Evolutionary conservation across 2,888 invertebrate genomes (phyloP).

Genomic region (Rhingia rostrata): DNA sequence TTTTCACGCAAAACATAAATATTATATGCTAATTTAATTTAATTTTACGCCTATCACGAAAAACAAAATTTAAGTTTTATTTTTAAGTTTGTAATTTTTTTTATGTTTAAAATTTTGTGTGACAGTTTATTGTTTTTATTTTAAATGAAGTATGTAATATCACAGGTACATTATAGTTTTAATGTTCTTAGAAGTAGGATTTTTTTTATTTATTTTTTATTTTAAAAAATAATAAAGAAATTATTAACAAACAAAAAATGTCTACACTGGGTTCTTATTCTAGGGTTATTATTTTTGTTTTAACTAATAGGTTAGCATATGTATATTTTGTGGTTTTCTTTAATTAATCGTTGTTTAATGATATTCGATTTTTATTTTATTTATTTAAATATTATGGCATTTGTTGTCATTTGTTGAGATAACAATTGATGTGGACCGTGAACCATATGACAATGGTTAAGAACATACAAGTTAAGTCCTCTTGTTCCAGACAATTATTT

Average conservation of each 20-base stretch:
- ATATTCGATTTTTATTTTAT: conserved; percentile 61
- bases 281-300: conserved; percentile 64
- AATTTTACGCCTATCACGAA: conserved; percentile 50
- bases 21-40: conserved; percentile 37
- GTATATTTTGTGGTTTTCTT: conserved; percentile 18
- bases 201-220: conserved; percentile 27
- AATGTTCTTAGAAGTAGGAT: conserved; percentile 76
- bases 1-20: conserved; percentile 44
- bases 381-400: conserved; percentile 37
- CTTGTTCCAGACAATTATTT: conserved; percentile 27
- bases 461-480: background rate
- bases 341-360: conserved; percentile 68
- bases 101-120: conserved; percentile 28
- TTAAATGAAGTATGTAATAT: conserved; percentile 80
- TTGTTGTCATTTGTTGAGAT: conserved; percentile 9
- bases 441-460: background rate
- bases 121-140: conserved; percentile 63
- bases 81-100: conserved; percentile 25
- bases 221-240: conserved; percentile 27
- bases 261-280: conserved; percentile 76
- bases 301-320: conserved; percentile 48
- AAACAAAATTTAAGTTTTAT: conserved; percentile 31
- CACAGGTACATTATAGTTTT: conserved; percentile 82
- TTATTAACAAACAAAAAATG: conserved; percentile 51
- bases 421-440: background rate